These are phyloP conservation scores for Dunckerocampus dactyliophorus DNA, from an alignment of 2,113 vertebrate genomes.

Conservation along the genomic window DNA sequence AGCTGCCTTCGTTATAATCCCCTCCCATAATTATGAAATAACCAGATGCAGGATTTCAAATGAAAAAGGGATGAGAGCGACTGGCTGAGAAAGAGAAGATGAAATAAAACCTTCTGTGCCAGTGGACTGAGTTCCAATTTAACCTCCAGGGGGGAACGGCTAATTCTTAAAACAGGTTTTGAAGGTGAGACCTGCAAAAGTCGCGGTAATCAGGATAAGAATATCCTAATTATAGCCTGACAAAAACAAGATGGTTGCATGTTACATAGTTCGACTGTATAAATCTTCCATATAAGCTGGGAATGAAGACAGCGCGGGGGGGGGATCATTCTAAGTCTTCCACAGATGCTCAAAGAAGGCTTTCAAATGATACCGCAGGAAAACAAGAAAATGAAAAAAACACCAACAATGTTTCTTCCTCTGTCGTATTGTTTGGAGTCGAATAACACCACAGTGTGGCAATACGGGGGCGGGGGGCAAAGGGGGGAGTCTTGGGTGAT, in stretches of 20 bases:
- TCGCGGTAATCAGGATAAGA: slow-evolving; percentile 43
- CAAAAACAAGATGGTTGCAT: not conserved
- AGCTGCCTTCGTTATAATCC: slow-evolving; percentile 71
- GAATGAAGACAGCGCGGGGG: not conserved
- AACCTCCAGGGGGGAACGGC: slow-evolving; percentile 42
- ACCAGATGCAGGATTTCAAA: slow-evolving; percentile 74
- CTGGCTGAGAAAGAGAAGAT: slow-evolving; percentile 54
- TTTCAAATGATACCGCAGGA: not conserved
- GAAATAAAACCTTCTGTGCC: slow-evolving; percentile 56
- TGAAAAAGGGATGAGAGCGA: slow-evolving; percentile 66
- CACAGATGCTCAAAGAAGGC: not conserved
- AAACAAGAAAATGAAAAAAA: slow-evolving; percentile 3
- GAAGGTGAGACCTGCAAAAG: slow-evolving; percentile 56
- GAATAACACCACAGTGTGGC: not conserved
- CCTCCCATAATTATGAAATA: slow-evolving; percentile 76
- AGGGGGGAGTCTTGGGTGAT: not conserved
- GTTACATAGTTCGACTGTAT: not conserved
- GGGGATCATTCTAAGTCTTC: not conserved
- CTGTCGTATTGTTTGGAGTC: not conserved
- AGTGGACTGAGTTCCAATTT: slow-evolving; percentile 51
- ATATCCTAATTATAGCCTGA: slow-evolving; percentile 8
- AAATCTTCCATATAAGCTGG: not conserved
- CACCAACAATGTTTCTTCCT: not conserved
- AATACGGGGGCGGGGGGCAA: too few species aligned
- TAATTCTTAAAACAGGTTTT: slow-evolving; percentile 38